Conservation (phyloP, 2,113 vertebrate genomes). For the Alethe castanea region DNA sequence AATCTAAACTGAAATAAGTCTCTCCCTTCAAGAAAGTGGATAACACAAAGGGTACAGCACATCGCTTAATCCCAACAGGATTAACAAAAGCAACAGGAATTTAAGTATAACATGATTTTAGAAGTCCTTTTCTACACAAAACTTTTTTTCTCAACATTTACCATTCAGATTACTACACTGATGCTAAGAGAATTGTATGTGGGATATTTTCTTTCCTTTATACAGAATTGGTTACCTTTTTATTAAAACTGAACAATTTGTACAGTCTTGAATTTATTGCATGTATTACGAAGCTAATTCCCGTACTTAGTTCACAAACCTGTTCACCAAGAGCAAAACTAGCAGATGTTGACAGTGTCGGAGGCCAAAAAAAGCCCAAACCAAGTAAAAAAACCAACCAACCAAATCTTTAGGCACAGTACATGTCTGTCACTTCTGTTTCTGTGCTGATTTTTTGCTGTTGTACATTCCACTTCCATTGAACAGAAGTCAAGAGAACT, state of each 20-base stretch:
- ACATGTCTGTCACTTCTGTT: neutral
- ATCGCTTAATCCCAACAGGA: neutral
- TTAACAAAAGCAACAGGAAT: neutral
- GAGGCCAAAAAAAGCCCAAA: neutral
- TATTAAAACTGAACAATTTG: neutral
- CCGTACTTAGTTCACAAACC: neutral
- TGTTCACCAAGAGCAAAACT: neutral
- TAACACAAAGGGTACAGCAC: rapidly evolving
- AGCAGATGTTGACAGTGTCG: neutral
- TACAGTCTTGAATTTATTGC: neutral
- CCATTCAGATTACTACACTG: neutral
- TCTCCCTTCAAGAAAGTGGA: neutral
- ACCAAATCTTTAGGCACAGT: neutral
- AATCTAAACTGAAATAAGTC: neutral
- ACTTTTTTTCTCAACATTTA: neutral
- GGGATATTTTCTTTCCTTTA: neutral
- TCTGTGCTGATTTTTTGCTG: neutral
- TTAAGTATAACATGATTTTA: neutral
- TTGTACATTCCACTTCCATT: neutral
- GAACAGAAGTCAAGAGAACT: neutral
- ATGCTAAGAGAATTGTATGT: neutral
- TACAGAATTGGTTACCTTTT: neutral
- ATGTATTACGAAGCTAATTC: neutral
- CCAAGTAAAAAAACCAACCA: neutral
- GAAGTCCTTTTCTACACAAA: neutral